phyloP scores from a whole-genome alignment of 2,797 vertebrate species.

The Streptopelia turtur region DNA sequence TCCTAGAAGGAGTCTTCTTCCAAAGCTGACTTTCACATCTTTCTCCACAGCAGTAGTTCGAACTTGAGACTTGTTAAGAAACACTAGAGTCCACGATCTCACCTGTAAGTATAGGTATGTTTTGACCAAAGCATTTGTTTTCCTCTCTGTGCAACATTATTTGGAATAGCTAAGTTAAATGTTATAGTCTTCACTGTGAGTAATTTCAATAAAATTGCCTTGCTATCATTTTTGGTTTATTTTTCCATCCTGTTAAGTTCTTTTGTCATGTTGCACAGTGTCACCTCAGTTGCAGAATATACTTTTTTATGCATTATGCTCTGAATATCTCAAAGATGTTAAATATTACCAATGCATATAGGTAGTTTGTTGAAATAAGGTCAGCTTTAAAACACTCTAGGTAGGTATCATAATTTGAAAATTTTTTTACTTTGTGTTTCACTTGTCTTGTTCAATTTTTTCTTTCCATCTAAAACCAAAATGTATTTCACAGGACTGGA shows the following conservation, averaged over 20 bases:
- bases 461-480: background rate
- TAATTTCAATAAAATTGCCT: background rate
- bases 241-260: background rate
- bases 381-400: background rate
- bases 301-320: background rate
- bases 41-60: background rate
- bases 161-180: background rate
- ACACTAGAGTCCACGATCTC: background rate
- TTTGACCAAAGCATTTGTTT: background rate
- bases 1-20: background rate
- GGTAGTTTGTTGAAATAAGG: background rate
- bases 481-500: background rate
- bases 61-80: background rate
- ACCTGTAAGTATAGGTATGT: background rate
- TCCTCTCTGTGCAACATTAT: background rate
- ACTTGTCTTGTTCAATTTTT: background rate
- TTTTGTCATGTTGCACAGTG: background rate
- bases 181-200: fast-evolving
- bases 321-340: background rate
- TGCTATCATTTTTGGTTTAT: background rate
- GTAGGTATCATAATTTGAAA: background rate
- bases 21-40: background rate
- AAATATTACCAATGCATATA: background rate
- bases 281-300: background rate
- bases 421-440: background rate